Evolutionary conservation across 2,797 vertebrate species (phyloP), one percentile per base, ranked within the genome.

Genomic region (Aulostomus chinensis): DNA sequence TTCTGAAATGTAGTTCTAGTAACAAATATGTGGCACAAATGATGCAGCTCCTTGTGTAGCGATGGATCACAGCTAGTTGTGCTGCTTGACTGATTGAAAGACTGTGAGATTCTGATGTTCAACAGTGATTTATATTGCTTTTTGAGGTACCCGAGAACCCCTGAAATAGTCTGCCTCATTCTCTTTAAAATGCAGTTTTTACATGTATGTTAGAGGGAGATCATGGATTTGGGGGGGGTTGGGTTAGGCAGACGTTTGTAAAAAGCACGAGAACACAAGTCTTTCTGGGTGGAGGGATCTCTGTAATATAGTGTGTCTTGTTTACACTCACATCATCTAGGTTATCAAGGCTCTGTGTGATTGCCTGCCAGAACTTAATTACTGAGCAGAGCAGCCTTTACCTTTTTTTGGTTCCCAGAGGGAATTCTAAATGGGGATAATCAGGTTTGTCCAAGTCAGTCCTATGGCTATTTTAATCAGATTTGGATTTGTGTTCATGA

Each of bases 201-300:
- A 17, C 73, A 61, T 81, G 75, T 37, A 41, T 73, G 62, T 49
- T 53, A n/a, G 43, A 72, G 37, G 56, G 57, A 61, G 46, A 68
- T 36, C 13, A 12, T 15, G 14, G 47, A 31, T 54, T 31, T 67
- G 48, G 58, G 61, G 68, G 73, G 25, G 58, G 49, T 45, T 63
- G 32, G 33, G 25, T 51, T 38, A 62, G 58, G 69, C n/a, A n/a
- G n/a, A n/a, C n/a, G 46, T 55, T 68, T 45, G 43, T 31, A 45
- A 40, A 21, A 38, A 67, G 78, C 39, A 57, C 67, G 71, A 34
- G 55, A 40, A 58, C 42, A 18, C 28, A 30, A 17, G 68, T 73
- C 84, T 62, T 69, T 66, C 67, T 85, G 78, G 73, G 80, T 12
- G 47, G 58, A 67, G 64, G 69, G 73, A 79, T 81, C 76, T 56